Conservation (phyloP, 2,113 vertebrate species). For the Clarias macrocephalus region DNA sequence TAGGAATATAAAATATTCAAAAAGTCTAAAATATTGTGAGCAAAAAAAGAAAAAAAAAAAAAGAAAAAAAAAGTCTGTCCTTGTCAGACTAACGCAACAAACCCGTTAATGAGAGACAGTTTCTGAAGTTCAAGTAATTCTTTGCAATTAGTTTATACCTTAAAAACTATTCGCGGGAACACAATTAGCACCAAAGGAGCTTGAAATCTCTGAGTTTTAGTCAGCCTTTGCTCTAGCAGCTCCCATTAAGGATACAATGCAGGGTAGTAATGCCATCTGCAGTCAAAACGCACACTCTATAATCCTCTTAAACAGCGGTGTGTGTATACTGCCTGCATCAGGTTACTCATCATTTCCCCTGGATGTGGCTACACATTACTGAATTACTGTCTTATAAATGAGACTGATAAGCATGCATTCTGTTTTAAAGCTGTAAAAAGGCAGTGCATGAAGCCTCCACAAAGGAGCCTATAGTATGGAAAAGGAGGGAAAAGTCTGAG, state of each 20-base stretch:
- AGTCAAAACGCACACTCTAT: constrained; percentile 49
- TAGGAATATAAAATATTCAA: constrained; percentile 15
- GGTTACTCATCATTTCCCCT: constrained; percentile 40
- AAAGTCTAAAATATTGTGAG: neutral
- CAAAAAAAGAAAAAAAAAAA: too few species aligned
- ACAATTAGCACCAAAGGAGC: neutral
- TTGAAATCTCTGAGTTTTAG: constrained; percentile 17
- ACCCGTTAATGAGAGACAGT: neutral
- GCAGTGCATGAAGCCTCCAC: neutral
- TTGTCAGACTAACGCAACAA: neutral
- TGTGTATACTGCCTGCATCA: constrained; percentile 35
- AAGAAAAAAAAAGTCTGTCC: too few species aligned
- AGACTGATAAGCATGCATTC: constrained; percentile 32
- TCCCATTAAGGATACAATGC: constrained; percentile 38
- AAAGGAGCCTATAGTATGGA: neutral
- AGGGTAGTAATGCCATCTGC: constrained; percentile 46
- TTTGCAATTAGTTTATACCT: neutral
- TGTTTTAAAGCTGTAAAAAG: constrained; percentile 29
- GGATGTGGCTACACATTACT: constrained; percentile 47
- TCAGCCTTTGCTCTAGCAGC: constrained; percentile 29
- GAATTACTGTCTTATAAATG: constrained; percentile 36
- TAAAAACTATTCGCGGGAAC: neutral
- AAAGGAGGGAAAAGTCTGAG: neutral
- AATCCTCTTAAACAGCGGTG: constrained; percentile 53
- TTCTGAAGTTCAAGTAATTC: neutral